Evolutionary conservation across 53 echinoderm and acorn worm genomes (phyloP), one percentile per base, ranked within the genome.

Genomic region (Stichopus horrens): DNA sequence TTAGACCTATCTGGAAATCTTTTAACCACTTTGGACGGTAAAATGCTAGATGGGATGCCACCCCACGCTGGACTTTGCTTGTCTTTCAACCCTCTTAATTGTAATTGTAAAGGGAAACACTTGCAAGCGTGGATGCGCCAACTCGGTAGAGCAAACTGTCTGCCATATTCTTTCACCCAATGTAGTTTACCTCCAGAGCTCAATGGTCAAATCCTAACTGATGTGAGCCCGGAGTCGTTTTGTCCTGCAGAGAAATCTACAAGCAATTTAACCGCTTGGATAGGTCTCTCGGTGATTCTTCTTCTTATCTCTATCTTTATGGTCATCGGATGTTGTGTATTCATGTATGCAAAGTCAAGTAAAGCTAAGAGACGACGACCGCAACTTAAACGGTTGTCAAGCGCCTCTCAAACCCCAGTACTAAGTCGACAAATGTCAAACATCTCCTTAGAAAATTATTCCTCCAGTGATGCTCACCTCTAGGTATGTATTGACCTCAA

Each of bases 1-100:
- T 14, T 83, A 19, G 83, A 83, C 57, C 59, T 83, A 16, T 55
- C 83, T 13, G 83, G 83, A 58, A 83, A 83, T 23, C 5, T 16
- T 58, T 60, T 83, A 83, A 23, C 59, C 23, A 63, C 83, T 9
- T 8, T 83, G 14, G 14, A 9, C 6, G 9, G 19, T 20, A 58
- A 21, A 58, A 83, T 57, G 5, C 23, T 83, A 7, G 83, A 83
- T 8, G 4, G 8, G 5, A 59, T 83, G 83, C 83, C 83, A 5
- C 23, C 21, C 23, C n/a, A 21, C 6, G 4, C 83, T 21, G 83
- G 83, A n/a, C n/a, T 83, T 11, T 83, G 83, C 59, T 58, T 83
- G 7, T 58, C 83, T 7, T 83, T 56, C 57, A 83, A 83, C 83
- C 59, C 63, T 8, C 58, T 83, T 18, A 22, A 21, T 10, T 83